phyloP scores from a whole-genome alignment of 2,797 vertebrate genomes.

The Epinephelus coioides region DNA sequence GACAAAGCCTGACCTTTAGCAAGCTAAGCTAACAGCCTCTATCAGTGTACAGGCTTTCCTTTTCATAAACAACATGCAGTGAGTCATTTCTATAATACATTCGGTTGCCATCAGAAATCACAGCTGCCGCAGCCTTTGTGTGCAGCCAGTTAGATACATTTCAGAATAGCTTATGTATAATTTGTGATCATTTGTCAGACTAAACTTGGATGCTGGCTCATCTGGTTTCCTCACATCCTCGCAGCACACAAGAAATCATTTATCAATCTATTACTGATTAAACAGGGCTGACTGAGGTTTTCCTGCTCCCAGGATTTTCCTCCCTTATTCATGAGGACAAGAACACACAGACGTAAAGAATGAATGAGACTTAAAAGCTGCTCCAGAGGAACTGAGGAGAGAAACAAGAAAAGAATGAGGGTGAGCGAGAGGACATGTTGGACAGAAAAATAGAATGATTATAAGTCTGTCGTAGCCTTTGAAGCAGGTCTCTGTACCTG shows the following conservation, averaged over 20 bases:
- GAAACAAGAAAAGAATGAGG: slow-evolving; percentile 4
- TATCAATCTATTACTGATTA: slow-evolving; percentile 22
- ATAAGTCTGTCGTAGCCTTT: slow-evolving; percentile 22
- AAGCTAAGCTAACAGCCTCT: neutral
- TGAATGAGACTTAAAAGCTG: slow-evolving; percentile 39
- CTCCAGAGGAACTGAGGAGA: neutral
- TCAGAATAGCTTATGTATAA: slow-evolving; percentile 7
- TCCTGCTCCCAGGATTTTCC: slow-evolving; percentile 23
- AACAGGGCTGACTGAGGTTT: neutral
- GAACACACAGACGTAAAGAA: slow-evolving; percentile 15
- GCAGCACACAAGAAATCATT: slow-evolving; percentile 16
- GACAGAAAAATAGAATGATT: slow-evolving; percentile 21
- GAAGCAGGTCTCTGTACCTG: slow-evolving; percentile 40
- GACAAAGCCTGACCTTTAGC: neutral
- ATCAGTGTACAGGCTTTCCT: neutral
- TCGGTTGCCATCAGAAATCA: neutral
- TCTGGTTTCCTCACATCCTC: slow-evolving; percentile 8
- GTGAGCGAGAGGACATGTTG: slow-evolving; percentile 17
- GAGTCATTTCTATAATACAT: neutral
- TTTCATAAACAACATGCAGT: neutral
- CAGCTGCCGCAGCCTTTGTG: neutral
- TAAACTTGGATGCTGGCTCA: slow-evolving; percentile 13
- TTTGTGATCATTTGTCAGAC: slow-evolving; percentile 43
- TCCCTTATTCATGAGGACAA: slow-evolving; percentile 40
- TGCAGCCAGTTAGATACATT: neutral